phyloP scores from a whole-genome alignment of 2,797 vertebrate genomes.

The Etheostoma perlongum region DNA sequence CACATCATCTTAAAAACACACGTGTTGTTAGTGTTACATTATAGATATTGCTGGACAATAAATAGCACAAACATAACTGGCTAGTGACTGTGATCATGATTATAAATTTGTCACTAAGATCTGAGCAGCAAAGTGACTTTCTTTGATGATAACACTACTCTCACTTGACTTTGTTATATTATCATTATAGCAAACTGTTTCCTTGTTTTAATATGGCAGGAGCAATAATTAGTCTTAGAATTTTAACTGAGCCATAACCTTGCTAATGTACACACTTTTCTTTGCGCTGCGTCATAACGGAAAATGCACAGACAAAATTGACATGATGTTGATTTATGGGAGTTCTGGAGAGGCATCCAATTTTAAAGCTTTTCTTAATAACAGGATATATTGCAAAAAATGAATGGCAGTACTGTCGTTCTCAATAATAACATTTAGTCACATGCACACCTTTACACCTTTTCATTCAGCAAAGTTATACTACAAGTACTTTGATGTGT shows the following conservation, averaged over 20 bases:
- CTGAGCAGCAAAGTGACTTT: not conserved
- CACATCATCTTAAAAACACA: not conserved
- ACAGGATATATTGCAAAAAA: not conserved
- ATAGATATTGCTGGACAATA: not conserved
- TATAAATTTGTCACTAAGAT: not conserved
- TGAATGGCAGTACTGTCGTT: not conserved
- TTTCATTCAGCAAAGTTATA: conserved; percentile 2
- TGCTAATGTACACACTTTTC: not conserved
- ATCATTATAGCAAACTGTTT: not conserved
- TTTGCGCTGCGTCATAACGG: not conserved
- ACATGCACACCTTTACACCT: not conserved
- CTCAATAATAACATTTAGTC: conserved; percentile 10
- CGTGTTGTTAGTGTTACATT: not conserved
- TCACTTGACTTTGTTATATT: not conserved
- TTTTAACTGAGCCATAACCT: not conserved
- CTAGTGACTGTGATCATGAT: not conserved
- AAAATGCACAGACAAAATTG: not conserved
- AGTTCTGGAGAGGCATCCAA: not conserved
- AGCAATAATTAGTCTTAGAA: not conserved
- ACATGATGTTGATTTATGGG: not conserved
- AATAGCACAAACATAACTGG: not conserved
- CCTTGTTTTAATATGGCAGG: not conserved
- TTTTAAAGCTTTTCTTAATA: not conserved
- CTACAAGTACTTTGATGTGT: not conserved
- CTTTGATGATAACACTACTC: not conserved